Conservation (phyloP, 2,113 vertebrate species). For the Psilopsiagon aymara region DNA sequence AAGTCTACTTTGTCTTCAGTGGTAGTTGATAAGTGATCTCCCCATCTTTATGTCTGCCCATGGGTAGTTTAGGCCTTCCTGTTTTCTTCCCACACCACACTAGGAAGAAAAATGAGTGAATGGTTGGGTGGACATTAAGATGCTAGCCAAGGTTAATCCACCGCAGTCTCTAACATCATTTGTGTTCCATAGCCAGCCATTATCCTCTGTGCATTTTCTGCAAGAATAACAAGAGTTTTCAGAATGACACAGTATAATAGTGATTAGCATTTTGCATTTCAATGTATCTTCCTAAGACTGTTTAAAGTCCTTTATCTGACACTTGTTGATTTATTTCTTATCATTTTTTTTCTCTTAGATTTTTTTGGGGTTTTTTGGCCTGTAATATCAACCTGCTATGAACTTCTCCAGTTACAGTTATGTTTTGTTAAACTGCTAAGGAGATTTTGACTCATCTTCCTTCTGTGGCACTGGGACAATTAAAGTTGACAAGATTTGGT, state of each 20-base stretch:
- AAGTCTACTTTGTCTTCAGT: not conserved
- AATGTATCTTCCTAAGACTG: not conserved
- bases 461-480: not conserved
- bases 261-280: not conserved
- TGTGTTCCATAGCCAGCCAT: not conserved
- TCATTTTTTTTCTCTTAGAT: not conserved
- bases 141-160: not conserved
- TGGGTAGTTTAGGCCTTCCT: not conserved
- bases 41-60: not conserved
- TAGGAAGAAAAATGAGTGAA: accelerated
- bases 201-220: not conserved
- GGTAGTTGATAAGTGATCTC: not conserved
- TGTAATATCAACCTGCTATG: not conserved
- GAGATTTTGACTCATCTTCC: not conserved
- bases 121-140: not conserved
- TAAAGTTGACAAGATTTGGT: not conserved
- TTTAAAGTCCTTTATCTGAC: not conserved
- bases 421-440: not conserved
- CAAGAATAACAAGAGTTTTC: not conserved
- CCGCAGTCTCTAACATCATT: not conserved
- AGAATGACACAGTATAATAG: not conserved
- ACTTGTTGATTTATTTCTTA: not conserved
- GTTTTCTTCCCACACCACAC: not conserved
- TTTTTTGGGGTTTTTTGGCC: not conserved
- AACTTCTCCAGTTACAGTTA: not conserved